Conservation (phyloP, 2,113 vertebrate species). For the Nicator chloris region DNA sequence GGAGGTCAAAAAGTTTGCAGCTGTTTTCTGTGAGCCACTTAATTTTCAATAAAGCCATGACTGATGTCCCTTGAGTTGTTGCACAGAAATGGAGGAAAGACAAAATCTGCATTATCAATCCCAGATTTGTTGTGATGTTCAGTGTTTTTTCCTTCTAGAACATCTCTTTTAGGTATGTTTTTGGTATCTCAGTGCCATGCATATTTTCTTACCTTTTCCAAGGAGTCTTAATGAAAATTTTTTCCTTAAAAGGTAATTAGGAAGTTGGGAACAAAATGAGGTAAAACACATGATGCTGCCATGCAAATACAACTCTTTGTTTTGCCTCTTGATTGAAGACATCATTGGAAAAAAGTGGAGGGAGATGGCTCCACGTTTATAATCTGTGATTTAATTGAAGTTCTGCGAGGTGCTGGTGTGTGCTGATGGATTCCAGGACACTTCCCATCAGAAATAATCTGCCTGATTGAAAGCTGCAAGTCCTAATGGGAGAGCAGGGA, state of each 20-base stretch:
- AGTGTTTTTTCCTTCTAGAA: not conserved
- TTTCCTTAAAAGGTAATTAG: not conserved
- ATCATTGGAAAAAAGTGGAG: not conserved
- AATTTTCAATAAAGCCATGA: not conserved
- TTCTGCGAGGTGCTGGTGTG: not conserved
- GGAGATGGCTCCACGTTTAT: not conserved
- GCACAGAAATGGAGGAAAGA: not conserved
- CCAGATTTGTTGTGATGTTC: not conserved
- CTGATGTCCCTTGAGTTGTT: not conserved
- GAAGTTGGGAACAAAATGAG: not conserved
- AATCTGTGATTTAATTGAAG: not conserved
- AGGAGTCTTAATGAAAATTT: not conserved
- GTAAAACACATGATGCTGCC: not conserved
- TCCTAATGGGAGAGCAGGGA: not conserved
- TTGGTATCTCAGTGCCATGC: not conserved
- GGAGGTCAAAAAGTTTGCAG: not conserved
- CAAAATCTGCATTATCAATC: not conserved
- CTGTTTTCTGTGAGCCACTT: not conserved
- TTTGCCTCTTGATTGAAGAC: not conserved
- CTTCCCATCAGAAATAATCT: not conserved
- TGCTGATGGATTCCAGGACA: not conserved
- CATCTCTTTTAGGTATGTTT: not conserved
- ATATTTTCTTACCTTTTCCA: not conserved
- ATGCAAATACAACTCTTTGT: not conserved
- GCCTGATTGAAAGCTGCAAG: not conserved